Evolutionary conservation across 2,888 invertebrate species (phyloP).

Genomic region (Leptothorax acervorum): DNA sequence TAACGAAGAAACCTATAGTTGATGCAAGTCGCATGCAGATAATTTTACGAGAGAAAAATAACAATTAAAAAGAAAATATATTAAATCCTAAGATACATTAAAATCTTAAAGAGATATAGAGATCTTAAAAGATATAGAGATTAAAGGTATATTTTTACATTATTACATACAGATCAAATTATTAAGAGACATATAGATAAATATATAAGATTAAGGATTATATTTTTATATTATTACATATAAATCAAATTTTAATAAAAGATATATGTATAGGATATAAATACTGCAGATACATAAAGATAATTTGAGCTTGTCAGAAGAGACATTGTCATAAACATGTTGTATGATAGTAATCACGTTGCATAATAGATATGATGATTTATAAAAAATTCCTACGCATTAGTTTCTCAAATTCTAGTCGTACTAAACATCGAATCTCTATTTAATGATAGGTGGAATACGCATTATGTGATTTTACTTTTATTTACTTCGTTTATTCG

Average conservation of each 20-base stretch:
- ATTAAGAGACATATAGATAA: background rate
- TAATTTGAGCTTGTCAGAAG: background rate
- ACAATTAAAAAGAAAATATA: background rate
- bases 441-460: background rate
- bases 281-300: background rate
- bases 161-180: background rate
- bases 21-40: background rate
- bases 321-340: background rate
- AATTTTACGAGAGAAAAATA: background rate
- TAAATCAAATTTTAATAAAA: too few relatives aligned
- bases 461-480: background rate
- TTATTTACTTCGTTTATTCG: background rate
- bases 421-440: background rate
- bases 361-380: background rate
- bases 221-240: too few relatives aligned
- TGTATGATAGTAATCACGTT: background rate
- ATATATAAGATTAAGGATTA: too few relatives aligned
- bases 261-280: background rate
- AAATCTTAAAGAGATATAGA: background rate
- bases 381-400: background rate
- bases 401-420: background rate
- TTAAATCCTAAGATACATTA: background rate
- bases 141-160: background rate
- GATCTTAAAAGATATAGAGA: background rate
- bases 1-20: conserved; percentile 30